Conservation (phyloP, 92 coral and sea anemone genomes). For the Siderastrea siderea region DNA sequence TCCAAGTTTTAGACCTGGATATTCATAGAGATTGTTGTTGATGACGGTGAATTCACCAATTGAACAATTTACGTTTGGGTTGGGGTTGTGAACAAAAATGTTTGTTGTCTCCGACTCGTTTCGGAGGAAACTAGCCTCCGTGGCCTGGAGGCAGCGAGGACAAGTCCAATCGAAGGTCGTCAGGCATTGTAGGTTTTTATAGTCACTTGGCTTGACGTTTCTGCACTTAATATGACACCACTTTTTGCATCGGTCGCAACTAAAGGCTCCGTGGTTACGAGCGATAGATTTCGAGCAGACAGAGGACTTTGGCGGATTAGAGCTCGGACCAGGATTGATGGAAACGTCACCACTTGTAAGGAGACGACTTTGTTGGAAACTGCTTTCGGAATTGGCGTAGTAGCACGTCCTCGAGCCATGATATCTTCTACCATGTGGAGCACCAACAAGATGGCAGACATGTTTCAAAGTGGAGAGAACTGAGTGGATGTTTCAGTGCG, state of each 20-base stretch:
- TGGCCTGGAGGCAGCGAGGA: slow-evolving; percentile 22
- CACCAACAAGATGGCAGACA: slow-evolving; percentile 18
- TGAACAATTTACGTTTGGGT: slow-evolving; percentile 7
- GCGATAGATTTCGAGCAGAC: slow-evolving; percentile 55
- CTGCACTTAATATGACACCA: slow-evolving; percentile 68
- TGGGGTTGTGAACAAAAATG: neutral
- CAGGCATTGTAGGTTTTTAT: slow-evolving; percentile 30
- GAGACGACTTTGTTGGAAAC: slow-evolving; percentile 36
- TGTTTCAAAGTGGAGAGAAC: no score
- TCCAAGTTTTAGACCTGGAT: slow-evolving; percentile 8
- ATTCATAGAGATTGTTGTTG: neutral
- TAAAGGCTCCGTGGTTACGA: slow-evolving; percentile 58
- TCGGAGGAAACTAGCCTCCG: no score
- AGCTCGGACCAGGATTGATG: slow-evolving; percentile 42
- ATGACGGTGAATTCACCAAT: neutral
- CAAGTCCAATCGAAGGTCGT: slow-evolving; percentile 9
- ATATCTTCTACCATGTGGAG: slow-evolving; percentile 23
- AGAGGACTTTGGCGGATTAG: slow-evolving; percentile 27
- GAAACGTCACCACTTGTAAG: slow-evolving; percentile 49
- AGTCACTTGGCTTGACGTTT: slow-evolving; percentile 51
- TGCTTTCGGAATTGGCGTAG: slow-evolving; percentile 20
- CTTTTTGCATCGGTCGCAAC: slow-evolving; percentile 40
- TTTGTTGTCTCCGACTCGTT: slow-evolving; percentile 2
- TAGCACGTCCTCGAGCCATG: slow-evolving; percentile 10
- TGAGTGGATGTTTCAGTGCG: no score